Percentiles rank a stretch among this genome's conserved stretches.
These are phyloP conservation scores for Styela plicata DNA, from an alignment of 23 tunicate species.

Conservation along the genomic window DNA sequence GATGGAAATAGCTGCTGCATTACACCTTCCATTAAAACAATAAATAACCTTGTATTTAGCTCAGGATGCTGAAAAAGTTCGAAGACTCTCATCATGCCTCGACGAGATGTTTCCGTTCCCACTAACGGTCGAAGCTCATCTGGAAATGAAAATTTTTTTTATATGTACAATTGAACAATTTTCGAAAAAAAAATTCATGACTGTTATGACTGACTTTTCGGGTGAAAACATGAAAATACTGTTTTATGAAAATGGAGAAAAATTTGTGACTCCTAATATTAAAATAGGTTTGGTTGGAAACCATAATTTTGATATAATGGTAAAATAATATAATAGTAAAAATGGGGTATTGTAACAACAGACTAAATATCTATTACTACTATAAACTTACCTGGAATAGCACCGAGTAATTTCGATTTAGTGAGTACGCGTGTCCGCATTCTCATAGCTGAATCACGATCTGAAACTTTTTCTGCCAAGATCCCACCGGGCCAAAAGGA, in stretches of 20 bases:
- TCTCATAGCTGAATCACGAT: constrained; percentile 28
- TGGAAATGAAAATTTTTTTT: constrained; percentile 13
- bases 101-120: constrained; percentile 81
- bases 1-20: constrained; percentile 53
- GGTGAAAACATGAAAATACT: neutral
- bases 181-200: too few species aligned
- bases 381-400: constrained; percentile 85
- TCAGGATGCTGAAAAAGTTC: constrained; percentile 68
- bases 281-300: too few species aligned
- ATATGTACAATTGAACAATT: too few species aligned
- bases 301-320: too few species aligned
- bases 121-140: constrained; percentile 78
- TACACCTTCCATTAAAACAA: constrained; percentile 76
- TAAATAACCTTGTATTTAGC: constrained; percentile 61
- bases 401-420: constrained; percentile 86
- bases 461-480: constrained; percentile 60
- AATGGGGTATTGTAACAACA: neutral
- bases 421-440: constrained; percentile 86
- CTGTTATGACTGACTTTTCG: too few species aligned
- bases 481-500: constrained; percentile 86
- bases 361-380: too few species aligned
- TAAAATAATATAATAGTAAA: too few species aligned
- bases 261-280: too few species aligned
- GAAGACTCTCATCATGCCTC: constrained; percentile 72
- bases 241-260: neutral